phyloP scores from a whole-genome alignment of 1,140 invertebrate species.

The Pentalonia nigronervosa region DNA sequence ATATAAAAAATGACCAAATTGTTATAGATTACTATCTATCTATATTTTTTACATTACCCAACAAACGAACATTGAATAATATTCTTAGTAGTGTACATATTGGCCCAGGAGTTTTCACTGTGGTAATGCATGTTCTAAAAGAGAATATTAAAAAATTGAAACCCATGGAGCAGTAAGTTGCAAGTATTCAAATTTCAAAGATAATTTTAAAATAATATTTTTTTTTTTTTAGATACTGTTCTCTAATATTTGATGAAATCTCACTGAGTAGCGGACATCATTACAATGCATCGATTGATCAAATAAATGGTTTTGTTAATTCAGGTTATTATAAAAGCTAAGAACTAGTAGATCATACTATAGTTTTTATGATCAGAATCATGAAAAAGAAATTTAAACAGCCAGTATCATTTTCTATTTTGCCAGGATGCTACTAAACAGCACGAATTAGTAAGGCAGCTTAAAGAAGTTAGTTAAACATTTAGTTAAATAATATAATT shows the following conservation, averaged over 20 bases:
- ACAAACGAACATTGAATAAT: neutral
- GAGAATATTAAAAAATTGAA: neutral
- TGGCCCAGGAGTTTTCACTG: neutral
- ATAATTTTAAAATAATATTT: neutral
- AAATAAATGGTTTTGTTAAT: neutral
- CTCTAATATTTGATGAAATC: conserved; percentile 27
- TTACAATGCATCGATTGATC: neutral
- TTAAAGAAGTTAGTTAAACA: conserved; percentile 21
- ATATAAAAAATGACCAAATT: conserved; percentile 10
- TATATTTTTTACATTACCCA: neutral
- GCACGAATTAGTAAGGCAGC: neutral
- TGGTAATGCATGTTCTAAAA: neutral
- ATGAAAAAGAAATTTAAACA: conserved; percentile 5
- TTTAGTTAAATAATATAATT: neutral
- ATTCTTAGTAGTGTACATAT: neutral
- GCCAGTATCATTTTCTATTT: neutral
- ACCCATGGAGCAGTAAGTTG: neutral
- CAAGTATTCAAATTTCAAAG: too few species aligned
- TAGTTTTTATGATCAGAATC: conserved; percentile 23
- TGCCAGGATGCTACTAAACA: neutral
- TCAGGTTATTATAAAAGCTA: neutral
- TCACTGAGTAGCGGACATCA: neutral
- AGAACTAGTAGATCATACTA: neutral
- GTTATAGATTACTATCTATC: neutral
- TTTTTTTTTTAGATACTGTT: conserved; percentile 18